Evolutionary conservation across 2,888 invertebrate species (phyloP).

Genomic region (Saturnia pavonia): DNA sequence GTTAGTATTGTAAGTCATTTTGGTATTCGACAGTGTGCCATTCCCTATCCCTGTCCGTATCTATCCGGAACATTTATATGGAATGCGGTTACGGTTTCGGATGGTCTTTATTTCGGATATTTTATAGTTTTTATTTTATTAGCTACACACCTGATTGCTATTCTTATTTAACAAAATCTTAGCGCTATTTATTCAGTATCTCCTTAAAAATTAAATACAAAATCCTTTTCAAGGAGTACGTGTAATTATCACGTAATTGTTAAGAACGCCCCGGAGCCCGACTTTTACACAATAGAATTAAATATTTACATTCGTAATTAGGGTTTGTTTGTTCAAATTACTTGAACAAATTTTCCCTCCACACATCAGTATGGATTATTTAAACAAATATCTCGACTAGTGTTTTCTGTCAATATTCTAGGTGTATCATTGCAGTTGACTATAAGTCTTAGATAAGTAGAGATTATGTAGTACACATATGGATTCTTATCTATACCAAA

Average conservation of each 20-base stretch:
- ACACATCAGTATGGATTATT: slow-evolving; percentile 2
- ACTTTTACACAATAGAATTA: slow-evolving; percentile 56
- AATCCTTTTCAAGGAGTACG: slow-evolving; percentile 12
- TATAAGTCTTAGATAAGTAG: not conserved
- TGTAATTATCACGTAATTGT: slow-evolving; percentile 45
- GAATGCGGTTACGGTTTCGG: too few species aligned
- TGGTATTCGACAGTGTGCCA: too few species aligned
- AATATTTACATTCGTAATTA: slow-evolving; percentile 64
- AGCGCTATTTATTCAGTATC: not conserved
- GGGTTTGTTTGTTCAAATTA: slow-evolving; percentile 61
- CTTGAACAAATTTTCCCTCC: slow-evolving; percentile 32
- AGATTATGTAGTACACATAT: not conserved
- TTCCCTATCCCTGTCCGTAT: too few species aligned
- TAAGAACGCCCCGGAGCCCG: slow-evolving; percentile 46
- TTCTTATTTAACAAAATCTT: not conserved
- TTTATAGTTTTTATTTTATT: too few species aligned
- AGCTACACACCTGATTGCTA: too few species aligned
- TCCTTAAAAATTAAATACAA: not conserved
- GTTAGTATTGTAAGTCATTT: too few species aligned
- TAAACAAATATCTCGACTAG: slow-evolving; percentile 3
- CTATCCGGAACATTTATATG: too few species aligned
- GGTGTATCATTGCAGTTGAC: not conserved
- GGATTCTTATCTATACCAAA: not conserved
- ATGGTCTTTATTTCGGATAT: too few species aligned
- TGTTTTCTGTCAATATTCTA: not conserved